phyloP scores from a whole-genome alignment of 2,888 invertebrate genomes.

The Dyspetes luteomarginatus region DNA sequence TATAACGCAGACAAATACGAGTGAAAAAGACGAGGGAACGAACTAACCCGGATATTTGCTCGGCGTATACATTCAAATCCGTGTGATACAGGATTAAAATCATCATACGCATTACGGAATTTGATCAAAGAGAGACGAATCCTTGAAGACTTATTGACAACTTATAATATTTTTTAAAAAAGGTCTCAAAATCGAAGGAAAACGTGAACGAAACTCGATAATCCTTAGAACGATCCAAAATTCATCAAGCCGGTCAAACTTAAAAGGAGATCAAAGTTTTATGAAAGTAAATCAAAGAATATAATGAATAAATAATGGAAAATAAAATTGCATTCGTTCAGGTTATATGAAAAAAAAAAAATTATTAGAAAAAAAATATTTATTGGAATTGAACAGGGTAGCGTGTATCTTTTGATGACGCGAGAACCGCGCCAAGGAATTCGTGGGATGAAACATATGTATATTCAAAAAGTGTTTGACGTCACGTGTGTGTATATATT shows the following conservation, averaged over 20 bases:
- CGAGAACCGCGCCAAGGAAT: neutral
- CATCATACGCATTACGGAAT: neutral
- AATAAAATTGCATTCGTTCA: too few relatives aligned
- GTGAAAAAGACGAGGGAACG: neutral
- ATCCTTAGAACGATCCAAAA: neutral
- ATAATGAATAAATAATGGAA: slow-evolving; percentile 3
- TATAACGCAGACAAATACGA: neutral
- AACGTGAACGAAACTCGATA: neutral
- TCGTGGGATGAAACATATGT: neutral
- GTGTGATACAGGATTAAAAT: neutral
- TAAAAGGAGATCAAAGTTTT: neutral
- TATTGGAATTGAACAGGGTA: too few relatives aligned
- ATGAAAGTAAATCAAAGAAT: neutral
- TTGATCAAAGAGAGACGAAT: slow-evolving; percentile 1
- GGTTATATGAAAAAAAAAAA: too few relatives aligned
- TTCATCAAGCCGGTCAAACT: neutral
- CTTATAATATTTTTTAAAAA: neutral
- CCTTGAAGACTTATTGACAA: neutral
- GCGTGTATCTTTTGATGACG: neutral
- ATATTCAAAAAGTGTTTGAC: neutral
- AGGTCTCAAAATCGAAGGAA: neutral
- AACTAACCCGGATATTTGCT: slow-evolving; percentile 10
- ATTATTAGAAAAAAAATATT: too few relatives aligned
- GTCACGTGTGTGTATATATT: slow-evolving; percentile 13
- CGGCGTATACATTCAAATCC: slow-evolving; percentile 14